Percentiles rank a stretch among this genome's conserved stretches.
Evolutionary conservation across 2,113 vertebrate genomes (phyloP).

Genomic region (Cinclus mexicanus): DNA sequence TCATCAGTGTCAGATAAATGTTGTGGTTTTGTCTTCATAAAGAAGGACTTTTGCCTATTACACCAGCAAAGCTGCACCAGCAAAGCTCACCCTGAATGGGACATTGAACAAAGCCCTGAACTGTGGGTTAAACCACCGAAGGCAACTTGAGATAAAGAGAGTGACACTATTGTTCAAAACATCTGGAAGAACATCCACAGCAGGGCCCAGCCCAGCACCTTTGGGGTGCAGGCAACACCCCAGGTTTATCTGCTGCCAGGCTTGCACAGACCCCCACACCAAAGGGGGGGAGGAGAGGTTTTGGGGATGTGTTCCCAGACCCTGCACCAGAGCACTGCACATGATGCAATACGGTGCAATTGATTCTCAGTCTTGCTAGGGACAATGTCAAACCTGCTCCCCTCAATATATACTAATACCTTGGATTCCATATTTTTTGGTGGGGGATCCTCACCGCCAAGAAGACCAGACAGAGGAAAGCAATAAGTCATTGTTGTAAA

Average conservation of each 20-base stretch:
- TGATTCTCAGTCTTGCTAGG: too few species aligned
- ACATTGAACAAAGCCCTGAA: background rate
- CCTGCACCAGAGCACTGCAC: too few species aligned
- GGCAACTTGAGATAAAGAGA: background rate
- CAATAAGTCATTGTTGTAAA: rapidly evolving
- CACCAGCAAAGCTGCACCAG: background rate
- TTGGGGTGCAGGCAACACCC: background rate
- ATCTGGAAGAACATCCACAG: background rate
- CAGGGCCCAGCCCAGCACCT: background rate
- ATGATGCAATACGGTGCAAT: rapidly evolving
- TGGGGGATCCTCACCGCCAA: too few species aligned
- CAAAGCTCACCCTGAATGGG: background rate
- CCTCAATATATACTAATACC: too few species aligned
- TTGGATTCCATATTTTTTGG: rapidly evolving
- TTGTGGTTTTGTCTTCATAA: background rate
- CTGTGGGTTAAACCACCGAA: background rate
- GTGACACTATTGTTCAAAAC: background rate
- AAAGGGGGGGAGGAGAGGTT: background rate
- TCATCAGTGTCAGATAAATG: background rate
- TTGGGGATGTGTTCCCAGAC: too few species aligned
- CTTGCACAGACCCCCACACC: background rate
- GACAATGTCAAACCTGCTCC: background rate
- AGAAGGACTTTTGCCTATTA: background rate
- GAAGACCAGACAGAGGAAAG: background rate
- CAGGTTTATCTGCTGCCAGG: background rate